phyloP scores from a whole-genome alignment of 2,797 vertebrate species.

The Gallinago stenura region DNA sequence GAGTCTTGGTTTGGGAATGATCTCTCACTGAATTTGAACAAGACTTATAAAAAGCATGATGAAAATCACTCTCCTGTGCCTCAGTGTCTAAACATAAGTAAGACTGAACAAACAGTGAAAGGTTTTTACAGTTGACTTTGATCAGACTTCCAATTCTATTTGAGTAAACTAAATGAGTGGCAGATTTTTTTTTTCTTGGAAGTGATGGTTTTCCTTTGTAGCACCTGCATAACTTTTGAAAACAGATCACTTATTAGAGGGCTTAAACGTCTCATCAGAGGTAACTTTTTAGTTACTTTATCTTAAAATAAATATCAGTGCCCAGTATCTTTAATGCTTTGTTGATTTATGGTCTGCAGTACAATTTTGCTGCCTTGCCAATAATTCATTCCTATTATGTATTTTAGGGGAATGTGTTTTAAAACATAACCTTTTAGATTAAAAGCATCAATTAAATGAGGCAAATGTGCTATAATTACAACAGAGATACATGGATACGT shows the following conservation, averaged over 20 bases:
- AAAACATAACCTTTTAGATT: constrained; percentile 53
- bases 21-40: background rate
- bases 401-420: constrained; percentile 38
- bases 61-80: background rate
- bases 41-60: background rate
- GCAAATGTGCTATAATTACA: constrained; percentile 52
- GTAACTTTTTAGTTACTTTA: background rate
- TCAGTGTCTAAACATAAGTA: background rate
- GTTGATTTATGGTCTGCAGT: background rate
- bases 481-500: background rate
- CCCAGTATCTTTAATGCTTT: background rate
- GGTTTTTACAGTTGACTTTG: background rate
- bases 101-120: background rate
- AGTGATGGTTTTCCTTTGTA: background rate
- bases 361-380: constrained; percentile 7
- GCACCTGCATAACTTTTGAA: background rate
- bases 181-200: background rate
- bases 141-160: background rate
- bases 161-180: background rate
- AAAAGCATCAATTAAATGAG: constrained; percentile 57
- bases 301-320: constrained; percentile 10
- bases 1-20: background rate
- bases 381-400: background rate
- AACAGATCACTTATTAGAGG: background rate
- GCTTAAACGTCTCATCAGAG: background rate